A percentile compares a stretch with the other conserved stretches of the same genome.
These are phyloP conservation scores for Hypotaenidia okinawae DNA, from an alignment of 2,797 vertebrate genomes.

Conservation along the genomic window DNA sequence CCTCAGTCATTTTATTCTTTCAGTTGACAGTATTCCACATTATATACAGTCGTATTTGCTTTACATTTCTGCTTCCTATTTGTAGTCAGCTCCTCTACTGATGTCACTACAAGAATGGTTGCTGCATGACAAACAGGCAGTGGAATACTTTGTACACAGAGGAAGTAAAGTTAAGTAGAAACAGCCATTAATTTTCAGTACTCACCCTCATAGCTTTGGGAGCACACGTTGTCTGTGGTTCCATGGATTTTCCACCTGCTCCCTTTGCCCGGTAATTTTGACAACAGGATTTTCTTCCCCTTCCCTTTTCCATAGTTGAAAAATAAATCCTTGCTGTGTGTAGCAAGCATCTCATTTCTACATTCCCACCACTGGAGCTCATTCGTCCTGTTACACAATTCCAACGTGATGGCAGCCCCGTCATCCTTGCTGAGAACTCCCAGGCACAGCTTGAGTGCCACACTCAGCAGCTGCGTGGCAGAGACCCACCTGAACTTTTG, in stretches of 20 bases:
- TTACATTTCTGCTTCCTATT: not conserved
- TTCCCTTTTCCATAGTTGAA: conserved; percentile 87
- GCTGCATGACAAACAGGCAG: not conserved
- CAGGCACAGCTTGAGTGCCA: conserved; percentile 87
- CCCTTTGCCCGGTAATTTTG: conserved; percentile 77
- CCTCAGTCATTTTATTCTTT: not conserved
- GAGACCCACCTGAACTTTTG: conserved; percentile 94
- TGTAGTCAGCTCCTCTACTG: not conserved
- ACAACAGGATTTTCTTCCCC: conserved; percentile 86
- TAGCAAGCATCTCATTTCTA: conserved; percentile 87
- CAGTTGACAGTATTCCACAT: not conserved
- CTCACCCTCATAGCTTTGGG: conserved; percentile 88
- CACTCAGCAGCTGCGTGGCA: conserved; percentile 82
- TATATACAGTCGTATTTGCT: not conserved
- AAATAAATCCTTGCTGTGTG: conserved; percentile 81
- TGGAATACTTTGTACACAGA: not conserved
- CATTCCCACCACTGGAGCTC: conserved; percentile 92
- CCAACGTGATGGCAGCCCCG: conserved; percentile 79
- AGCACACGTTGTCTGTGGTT: conserved; percentile 82
- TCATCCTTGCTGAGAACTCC: conserved; percentile 78
- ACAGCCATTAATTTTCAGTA: not conserved
- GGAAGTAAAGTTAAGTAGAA: not conserved
- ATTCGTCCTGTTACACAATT: conserved; percentile 82
- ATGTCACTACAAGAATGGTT: not conserved
- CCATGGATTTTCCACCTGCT: conserved; percentile 89